Evolutionary conservation across 2,797 vertebrate species (phyloP).

Genomic region (Phalanger gymnotis): DNA sequence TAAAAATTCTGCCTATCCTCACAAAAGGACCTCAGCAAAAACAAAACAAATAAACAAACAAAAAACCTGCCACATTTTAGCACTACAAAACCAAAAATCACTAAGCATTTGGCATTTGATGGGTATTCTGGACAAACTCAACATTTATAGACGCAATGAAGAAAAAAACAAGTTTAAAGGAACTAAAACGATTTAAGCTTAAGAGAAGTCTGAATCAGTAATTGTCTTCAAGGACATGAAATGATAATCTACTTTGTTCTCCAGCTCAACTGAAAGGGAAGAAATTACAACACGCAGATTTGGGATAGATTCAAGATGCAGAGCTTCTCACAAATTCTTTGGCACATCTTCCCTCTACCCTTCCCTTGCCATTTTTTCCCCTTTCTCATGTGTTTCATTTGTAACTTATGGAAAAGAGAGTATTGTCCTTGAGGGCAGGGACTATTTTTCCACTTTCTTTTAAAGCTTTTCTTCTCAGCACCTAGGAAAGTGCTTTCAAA

Average conservation of each 20-base stretch:
- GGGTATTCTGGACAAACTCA: background rate
- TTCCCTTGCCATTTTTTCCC: conserved; percentile 12
- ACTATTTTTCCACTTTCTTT: background rate
- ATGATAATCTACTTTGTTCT: background rate
- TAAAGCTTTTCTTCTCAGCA: background rate
- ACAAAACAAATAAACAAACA: background rate
- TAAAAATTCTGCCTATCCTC: background rate
- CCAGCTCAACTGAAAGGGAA: background rate
- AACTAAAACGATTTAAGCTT: background rate
- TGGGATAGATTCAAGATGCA: background rate
- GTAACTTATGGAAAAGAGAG: background rate
- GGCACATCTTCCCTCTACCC: background rate
- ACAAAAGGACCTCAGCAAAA: background rate
- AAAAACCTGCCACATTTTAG: conserved; percentile 5
- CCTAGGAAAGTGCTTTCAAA: background rate
- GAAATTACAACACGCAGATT: conserved; percentile 26
- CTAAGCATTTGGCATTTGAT: background rate
- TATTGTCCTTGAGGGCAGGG: background rate
- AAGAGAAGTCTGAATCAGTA: background rate
- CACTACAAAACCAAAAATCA: background rate
- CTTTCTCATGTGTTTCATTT: background rate
- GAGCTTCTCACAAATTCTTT: background rate
- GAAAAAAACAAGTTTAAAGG: background rate
- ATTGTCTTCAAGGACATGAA: background rate
- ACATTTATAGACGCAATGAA: background rate